Conservation (phyloP, 2,797 vertebrate genomes). For the Sphenodon punctatus region DNA sequence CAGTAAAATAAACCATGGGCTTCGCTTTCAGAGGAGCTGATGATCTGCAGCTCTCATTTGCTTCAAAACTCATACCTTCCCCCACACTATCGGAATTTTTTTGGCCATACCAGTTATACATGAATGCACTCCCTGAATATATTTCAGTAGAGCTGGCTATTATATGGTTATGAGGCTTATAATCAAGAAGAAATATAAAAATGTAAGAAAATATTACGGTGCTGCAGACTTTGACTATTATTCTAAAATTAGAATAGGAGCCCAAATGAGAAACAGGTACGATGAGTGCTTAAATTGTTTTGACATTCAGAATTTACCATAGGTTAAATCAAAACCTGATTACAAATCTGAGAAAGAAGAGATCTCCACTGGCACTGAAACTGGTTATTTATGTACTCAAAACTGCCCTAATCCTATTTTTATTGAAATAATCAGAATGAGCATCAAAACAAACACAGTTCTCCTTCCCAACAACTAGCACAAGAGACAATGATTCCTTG, state of each 20-base stretch:
- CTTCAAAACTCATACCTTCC: background rate
- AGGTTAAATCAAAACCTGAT: background rate
- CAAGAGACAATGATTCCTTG: background rate
- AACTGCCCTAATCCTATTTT: constrained; percentile 4
- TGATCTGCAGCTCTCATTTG: background rate
- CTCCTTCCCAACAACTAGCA: background rate
- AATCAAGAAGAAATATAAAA: constrained; percentile 17
- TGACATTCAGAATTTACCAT: constrained; percentile 6
- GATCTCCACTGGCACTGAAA: background rate
- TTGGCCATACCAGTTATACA: background rate
- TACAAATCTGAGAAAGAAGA: background rate
- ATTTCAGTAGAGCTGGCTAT: background rate
- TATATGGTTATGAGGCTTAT: background rate
- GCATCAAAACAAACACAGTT: constrained; percentile 18
- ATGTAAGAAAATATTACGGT: background rate
- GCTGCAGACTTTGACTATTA: background rate
- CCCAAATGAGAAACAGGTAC: background rate
- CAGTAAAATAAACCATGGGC: background rate
- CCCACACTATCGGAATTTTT: background rate
- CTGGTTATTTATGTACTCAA: background rate
- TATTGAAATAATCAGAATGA: background rate
- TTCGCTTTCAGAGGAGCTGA: background rate
- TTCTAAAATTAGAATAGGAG: constrained; percentile 10
- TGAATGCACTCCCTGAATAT: background rate
- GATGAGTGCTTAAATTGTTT: background rate